Base-by-base conservation (phyloP, 2,888 invertebrate genomes). In the Cheilosia impressa region DNA sequence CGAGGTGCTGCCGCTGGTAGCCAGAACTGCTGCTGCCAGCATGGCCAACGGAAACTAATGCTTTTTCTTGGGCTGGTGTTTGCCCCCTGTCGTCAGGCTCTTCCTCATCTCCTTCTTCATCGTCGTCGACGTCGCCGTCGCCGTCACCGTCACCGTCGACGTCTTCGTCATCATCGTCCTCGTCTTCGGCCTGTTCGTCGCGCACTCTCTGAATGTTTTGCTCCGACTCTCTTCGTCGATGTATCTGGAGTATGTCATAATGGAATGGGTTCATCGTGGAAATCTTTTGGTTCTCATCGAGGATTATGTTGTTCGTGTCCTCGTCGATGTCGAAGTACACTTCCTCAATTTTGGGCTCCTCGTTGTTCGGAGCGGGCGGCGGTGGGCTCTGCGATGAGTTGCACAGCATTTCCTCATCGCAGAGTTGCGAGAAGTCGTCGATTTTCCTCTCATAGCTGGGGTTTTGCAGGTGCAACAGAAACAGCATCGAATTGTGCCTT, bases 281-380 rank as follows among this genome's bases (percentile, higher is more conserved):
- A 1, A 83, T 87, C 38, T 81, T 72, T 7, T 81, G 85, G 7
- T 63, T 71, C 34, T 85, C 76, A 15, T 85, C 73, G 0, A 66
- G 72, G 2, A 84, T 76, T 10, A 80, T 84, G 22, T 73, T 80
- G 3, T 79, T 83, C 1, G 87, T 87, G 31, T 71, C 68, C 43
- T 66, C 69, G 34, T 84, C 87, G 50, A 73, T 81, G 53, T 80
- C 77, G 43, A 78, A 69, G 19, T 69, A 81, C 10, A 65, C 68
- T 4, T 87, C 84, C 7, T 87, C 75, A 15, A 83, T 38, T 17
- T 89, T 85, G 10, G 76, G 71, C 4, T 77, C 92, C 34, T 94
- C 93, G 90, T 96, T 96, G 77, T 94, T 94, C 0, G 97, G 96
- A 0, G 97, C 96, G 31, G 97, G 97, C 4, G 97, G 97, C 2